Percentiles rank a stretch among this genome's conserved stretches.
phyloP scores from a whole-genome alignment of 2,888 invertebrate genomes.

The Stictocephala bisonia region DNA sequence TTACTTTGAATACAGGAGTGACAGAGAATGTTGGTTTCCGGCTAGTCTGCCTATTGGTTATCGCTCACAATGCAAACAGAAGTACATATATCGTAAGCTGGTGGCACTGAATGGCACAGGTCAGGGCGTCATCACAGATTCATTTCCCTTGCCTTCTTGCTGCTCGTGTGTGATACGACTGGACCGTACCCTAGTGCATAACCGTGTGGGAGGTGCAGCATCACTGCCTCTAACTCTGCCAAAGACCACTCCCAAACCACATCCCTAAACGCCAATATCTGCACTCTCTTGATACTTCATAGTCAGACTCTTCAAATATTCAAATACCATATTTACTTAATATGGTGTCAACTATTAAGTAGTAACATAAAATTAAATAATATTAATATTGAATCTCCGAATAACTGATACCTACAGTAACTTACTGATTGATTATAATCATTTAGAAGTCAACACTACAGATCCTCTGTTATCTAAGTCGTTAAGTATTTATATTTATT shows the following conservation, averaged over 20 bases:
- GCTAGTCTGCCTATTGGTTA: constrained; percentile 67
- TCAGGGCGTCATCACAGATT: constrained; percentile 64
- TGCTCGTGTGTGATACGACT: constrained; percentile 71
- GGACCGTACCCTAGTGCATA: not conserved
- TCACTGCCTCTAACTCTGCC: constrained; percentile 14
- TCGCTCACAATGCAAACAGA: constrained; percentile 70
- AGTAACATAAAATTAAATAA: too few species aligned
- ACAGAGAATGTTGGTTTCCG: constrained; percentile 66
- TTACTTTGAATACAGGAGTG: constrained; percentile 44
- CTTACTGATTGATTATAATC: too few species aligned
- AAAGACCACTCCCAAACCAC: constrained; percentile 22
- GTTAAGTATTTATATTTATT: too few species aligned
- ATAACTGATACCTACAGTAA: too few species aligned
- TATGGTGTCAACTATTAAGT: too few species aligned
- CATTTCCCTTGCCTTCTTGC: constrained; percentile 77
- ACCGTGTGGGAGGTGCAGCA: not conserved
- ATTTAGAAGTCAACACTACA: too few species aligned
- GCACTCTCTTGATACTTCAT: too few species aligned
- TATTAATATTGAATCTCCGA: too few species aligned
- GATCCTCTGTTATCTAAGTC: too few species aligned
- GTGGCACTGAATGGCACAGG: constrained; percentile 68
- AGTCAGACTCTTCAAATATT: too few species aligned
- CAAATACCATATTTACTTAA: too few species aligned
- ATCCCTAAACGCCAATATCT: too few species aligned
- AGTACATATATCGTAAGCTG: constrained; percentile 69